These are phyloP conservation scores for Drosophila rubida DNA, from an alignment of 2,888 invertebrate species.

Conservation along the genomic window DNA sequence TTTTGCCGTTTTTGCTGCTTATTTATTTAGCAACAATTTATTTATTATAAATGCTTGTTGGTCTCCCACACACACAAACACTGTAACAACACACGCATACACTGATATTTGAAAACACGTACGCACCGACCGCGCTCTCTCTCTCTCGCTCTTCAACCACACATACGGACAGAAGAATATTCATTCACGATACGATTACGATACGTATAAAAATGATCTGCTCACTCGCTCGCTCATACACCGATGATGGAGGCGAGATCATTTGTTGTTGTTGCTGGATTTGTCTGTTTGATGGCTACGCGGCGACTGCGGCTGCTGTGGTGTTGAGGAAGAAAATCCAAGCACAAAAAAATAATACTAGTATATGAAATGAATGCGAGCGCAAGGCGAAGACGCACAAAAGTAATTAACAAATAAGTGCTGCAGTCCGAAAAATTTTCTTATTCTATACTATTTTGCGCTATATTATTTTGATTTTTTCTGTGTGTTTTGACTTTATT, in stretches of 20 bases:
- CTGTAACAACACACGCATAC: slow-evolving; percentile 27
- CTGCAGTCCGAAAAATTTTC: slow-evolving; percentile 40
- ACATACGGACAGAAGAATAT: slow-evolving; percentile 66
- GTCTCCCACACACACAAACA: slow-evolving; percentile 48
- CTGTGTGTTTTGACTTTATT: slow-evolving; percentile 41
- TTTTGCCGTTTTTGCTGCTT: slow-evolving; percentile 59
- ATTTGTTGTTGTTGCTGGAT: slow-evolving; percentile 31
- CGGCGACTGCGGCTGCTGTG: slow-evolving; percentile 35
- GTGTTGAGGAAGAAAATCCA: slow-evolving; percentile 62
- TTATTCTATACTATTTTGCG: slow-evolving; percentile 49
- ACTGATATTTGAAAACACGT: slow-evolving; percentile 38
- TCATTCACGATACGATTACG: slow-evolving; percentile 76
- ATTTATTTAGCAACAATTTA: slow-evolving; percentile 67
- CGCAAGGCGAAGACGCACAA: slow-evolving; percentile 71
- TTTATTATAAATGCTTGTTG: slow-evolving; percentile 70
- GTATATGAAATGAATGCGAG: slow-evolving; percentile 70
- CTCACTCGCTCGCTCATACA: slow-evolving; percentile 57
- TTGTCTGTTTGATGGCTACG: slow-evolving; percentile 50
- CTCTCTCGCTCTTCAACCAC: slow-evolving; percentile 36
- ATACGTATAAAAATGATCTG: slow-evolving; percentile 64
- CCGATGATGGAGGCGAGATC: slow-evolving; percentile 58
- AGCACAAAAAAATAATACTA: slow-evolving; percentile 69
- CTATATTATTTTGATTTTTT: slow-evolving; percentile 35
- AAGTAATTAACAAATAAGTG: slow-evolving; percentile 70
- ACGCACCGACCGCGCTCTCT: slow-evolving; percentile 50